These are phyloP conservation scores for Sminthurinus aureus DNA, from an alignment of 2,888 invertebrate genomes.

Conservation along the genomic window DNA sequence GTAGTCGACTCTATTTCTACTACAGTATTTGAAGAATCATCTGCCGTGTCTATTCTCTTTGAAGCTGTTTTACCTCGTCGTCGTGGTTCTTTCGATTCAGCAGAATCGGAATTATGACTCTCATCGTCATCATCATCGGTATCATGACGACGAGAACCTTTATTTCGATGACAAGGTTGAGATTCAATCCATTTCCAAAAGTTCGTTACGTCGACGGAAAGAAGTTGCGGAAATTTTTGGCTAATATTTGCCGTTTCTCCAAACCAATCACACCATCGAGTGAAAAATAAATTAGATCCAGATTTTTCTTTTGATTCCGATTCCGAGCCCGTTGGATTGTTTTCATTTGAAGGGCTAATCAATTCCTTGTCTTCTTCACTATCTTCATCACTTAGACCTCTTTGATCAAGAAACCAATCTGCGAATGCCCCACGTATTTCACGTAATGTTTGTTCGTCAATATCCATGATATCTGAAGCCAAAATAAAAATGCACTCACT, in stretches of 20 bases:
- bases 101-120: too few relatives aligned
- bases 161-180: too few relatives aligned
- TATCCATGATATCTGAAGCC: too few relatives aligned
- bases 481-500: too few relatives aligned
- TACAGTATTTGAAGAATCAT: too few relatives aligned
- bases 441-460: neutral
- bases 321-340: neutral
- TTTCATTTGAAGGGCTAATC: neutral
- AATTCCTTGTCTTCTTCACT: conserved; percentile 3
- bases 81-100: too few relatives aligned
- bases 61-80: too few relatives aligned
- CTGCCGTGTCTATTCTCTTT: too few relatives aligned
- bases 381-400: conserved; percentile 13
- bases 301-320: neutral
- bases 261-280: conserved; percentile 32
- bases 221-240: neutral
- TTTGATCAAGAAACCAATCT: conserved; percentile 24
- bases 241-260: neutral
- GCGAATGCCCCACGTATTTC: conserved; percentile 16
- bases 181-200: neutral
- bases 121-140: too few relatives aligned
- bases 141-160: too few relatives aligned
- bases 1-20: too few relatives aligned
- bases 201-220: neutral
- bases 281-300: too few relatives aligned